Conservation (phyloP, 1,140 invertebrate genomes). For the Ephestia elutella region DNA sequence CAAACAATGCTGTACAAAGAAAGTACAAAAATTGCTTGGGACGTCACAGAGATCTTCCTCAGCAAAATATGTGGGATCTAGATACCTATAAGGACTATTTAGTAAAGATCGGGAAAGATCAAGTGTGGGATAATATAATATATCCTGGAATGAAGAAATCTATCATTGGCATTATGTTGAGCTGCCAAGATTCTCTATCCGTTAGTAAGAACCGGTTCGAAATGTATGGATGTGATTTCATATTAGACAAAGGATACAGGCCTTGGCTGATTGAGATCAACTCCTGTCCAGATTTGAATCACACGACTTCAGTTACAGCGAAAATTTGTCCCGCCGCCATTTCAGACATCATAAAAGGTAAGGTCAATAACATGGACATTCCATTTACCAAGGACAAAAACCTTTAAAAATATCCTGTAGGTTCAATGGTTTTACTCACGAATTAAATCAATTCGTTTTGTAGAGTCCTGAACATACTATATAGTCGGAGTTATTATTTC, state of each 20-base stretch:
- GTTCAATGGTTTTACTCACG: too few relatives aligned
- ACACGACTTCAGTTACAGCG: conserved; percentile 87
- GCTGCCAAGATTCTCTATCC: conserved; percentile 84
- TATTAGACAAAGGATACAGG: conserved; percentile 87
- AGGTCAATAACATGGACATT: background rate
- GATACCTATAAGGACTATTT: conserved; percentile 83
- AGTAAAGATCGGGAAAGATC: conserved; percentile 57
- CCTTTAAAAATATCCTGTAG: too few relatives aligned
- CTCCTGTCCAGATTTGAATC: conserved; percentile 88
- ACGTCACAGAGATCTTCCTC: conserved; percentile 80
- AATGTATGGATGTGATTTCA: conserved; percentile 94
- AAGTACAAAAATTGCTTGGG: conserved; percentile 82
- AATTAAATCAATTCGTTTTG: too few relatives aligned
- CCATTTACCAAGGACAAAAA: background rate
- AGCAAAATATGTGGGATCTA: conserved; percentile 91
- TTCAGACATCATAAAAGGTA: conserved; percentile 92
- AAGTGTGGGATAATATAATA: conserved; percentile 80
- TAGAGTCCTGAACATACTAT: too few relatives aligned
- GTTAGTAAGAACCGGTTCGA: conserved; percentile 88
- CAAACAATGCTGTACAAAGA: conserved; percentile 93
- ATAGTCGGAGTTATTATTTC: too few relatives aligned
- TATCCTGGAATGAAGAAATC: conserved; percentile 91
- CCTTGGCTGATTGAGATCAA: conserved; percentile 97
- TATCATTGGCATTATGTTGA: conserved; percentile 85
- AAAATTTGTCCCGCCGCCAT: conserved; percentile 87